Evolutionary conservation across 2,888 invertebrate species (phyloP).

Genomic region (Ennomos quercinarius): DNA sequence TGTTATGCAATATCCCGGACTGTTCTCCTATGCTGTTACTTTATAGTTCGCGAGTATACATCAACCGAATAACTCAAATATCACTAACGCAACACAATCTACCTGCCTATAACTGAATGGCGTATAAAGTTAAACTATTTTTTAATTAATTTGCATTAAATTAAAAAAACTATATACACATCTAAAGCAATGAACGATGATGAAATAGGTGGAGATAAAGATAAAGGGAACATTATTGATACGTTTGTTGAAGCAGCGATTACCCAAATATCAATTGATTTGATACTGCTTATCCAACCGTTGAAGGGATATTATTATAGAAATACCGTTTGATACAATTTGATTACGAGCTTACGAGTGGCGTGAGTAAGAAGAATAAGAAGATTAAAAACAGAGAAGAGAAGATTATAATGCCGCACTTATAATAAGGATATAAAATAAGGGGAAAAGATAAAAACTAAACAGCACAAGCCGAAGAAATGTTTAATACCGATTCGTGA

Average conservation of each 20-base stretch:
- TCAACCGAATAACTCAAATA: constrained; percentile 56
- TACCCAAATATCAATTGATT: constrained; percentile 15
- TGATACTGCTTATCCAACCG: constrained; percentile 9
- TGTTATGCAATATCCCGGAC: constrained; percentile 55
- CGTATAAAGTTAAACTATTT: constrained; percentile 16
- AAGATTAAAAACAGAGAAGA: no score
- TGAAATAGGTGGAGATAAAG: constrained; percentile 10
- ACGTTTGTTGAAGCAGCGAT: constrained; percentile 20
- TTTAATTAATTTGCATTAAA: no score
- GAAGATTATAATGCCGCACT: no score
- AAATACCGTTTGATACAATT: neutral
- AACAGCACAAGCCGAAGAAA: constrained; percentile 1
- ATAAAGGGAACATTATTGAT: constrained; percentile 17
- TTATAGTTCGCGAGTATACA: constrained; percentile 56
- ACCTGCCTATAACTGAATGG: constrained; percentile 21
- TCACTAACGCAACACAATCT: constrained; percentile 35
- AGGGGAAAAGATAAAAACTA: no score
- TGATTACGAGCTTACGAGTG: neutral
- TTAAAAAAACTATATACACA: constrained; percentile 13
- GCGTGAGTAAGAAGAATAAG: neutral
- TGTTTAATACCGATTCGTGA: constrained; percentile 2
- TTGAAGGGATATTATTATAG: constrained; percentile 10
- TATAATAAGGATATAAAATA: no score
- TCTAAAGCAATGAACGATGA: constrained; percentile 17
- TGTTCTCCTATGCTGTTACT: constrained; percentile 40